These are phyloP conservation scores for Sarotherodon lohbergeri DNA, from an alignment of 2,113 vertebrate genomes.

Conservation along the genomic window DNA sequence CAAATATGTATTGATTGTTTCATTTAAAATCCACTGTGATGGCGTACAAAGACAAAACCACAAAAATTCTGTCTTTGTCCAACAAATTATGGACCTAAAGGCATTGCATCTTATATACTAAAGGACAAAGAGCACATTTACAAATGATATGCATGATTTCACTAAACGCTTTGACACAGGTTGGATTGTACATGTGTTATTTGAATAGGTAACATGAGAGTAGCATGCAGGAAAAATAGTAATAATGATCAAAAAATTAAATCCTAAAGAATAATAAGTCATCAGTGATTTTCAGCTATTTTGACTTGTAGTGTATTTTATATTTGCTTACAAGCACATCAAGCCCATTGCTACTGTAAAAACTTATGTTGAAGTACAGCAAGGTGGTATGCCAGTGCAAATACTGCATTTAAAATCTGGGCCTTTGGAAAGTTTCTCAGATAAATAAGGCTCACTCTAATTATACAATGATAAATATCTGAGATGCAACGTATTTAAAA, in stretches of 20 bases:
- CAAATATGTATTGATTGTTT: neutral
- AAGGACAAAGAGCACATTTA: neutral
- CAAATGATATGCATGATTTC: neutral
- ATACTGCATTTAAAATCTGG: neutral
- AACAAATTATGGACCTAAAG: neutral
- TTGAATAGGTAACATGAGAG: neutral
- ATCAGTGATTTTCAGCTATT: neutral
- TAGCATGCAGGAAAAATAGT: neutral
- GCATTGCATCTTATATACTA: neutral
- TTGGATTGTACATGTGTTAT: neutral
- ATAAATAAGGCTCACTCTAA: neutral
- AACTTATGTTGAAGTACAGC: neutral
- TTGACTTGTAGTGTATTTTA: neutral
- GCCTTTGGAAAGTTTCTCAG: neutral
- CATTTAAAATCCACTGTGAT: neutral
- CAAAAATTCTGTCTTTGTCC: neutral
- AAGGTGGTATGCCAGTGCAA: neutral
- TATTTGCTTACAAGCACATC: neutral
- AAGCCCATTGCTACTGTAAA: neutral
- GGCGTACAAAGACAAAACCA: neutral
- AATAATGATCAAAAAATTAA: neutral
- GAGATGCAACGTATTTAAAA: neutral
- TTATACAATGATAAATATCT: neutral
- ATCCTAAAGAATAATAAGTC: accelerated
- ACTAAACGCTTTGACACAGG: neutral